These are phyloP conservation scores for Phainopepla nitens DNA, from an alignment of 2,113 vertebrate species.

Conservation along the genomic window DNA sequence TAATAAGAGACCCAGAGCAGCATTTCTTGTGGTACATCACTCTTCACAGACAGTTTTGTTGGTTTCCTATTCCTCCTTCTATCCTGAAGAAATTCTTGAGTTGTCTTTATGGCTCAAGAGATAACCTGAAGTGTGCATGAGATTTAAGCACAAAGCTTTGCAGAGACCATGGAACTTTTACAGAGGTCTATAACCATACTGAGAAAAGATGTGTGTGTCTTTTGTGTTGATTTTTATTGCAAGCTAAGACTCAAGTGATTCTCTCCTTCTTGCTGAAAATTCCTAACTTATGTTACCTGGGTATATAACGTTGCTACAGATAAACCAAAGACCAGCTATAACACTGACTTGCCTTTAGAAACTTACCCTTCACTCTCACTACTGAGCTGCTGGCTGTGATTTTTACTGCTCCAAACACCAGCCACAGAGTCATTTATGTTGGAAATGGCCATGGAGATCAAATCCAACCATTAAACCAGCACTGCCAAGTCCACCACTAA, in stretches of 20 bases:
- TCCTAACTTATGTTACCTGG: not conserved
- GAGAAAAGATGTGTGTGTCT: not conserved
- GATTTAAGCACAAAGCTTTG: not conserved
- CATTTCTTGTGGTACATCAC: not conserved
- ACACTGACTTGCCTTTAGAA: not conserved
- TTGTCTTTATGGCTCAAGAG: not conserved
- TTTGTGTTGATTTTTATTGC: not conserved
- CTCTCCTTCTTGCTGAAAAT: not conserved
- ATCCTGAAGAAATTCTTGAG: not conserved
- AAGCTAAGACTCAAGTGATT: not conserved
- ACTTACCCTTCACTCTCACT: not conserved
- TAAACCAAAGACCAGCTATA: not conserved
- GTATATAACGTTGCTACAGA: not conserved
- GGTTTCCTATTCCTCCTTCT: not conserved
- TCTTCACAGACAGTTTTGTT: not conserved
- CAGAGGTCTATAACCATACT: not conserved
- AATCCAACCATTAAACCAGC: not conserved
- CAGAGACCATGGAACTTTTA: not conserved
- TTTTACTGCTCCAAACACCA: not conserved
- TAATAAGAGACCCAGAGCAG: not conserved
- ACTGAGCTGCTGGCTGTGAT: not conserved
- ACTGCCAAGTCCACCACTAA: not conserved
- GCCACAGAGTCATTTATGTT: not conserved
- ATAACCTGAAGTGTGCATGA: not conserved
- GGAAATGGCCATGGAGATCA: not conserved